Evolutionary conservation across 2,888 invertebrate species (phyloP).

Genomic region (Buathra laborator): DNA sequence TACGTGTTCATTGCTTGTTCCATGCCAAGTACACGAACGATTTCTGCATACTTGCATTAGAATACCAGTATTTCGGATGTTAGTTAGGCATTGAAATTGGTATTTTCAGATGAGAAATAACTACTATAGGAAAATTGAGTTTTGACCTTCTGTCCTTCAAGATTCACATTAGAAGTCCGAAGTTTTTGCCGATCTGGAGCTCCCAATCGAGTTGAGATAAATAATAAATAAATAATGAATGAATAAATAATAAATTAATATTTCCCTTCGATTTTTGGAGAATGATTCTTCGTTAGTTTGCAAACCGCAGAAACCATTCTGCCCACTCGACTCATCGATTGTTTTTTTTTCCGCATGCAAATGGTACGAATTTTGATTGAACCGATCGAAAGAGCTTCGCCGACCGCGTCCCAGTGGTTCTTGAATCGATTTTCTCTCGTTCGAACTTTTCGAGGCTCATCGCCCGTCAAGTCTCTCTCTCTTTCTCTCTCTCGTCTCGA

Average conservation of each 20-base stretch:
- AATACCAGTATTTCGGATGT: not conserved
- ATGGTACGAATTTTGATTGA: conserved; percentile 3
- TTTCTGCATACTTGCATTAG: conserved; percentile 23
- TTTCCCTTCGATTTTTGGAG: too few species aligned
- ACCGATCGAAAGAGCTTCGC: not conserved
- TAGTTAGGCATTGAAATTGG: not conserved
- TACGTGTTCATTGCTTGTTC: conserved; percentile 10
- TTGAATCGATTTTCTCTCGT: conserved; percentile 18
- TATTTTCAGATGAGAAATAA: not conserved
- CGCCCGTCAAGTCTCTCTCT: not conserved
- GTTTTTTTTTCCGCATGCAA: not conserved
- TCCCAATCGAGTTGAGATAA: too few species aligned
- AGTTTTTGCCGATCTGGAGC: too few species aligned
- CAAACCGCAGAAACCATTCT: not conserved
- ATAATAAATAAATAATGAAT: too few species aligned
- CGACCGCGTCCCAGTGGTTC: not conserved
- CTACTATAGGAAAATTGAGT: not conserved
- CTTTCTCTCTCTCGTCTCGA: not conserved
- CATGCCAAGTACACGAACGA: not conserved
- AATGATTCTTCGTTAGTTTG: too few species aligned
- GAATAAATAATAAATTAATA: too few species aligned
- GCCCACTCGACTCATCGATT: not conserved
- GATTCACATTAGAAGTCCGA: too few species aligned
- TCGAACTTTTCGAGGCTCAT: conserved; percentile 22
- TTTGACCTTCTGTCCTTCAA: too few species aligned